Evolutionary conservation across 2,888 invertebrate genomes (phyloP), one percentile per base, ranked within the genome.

Genomic region (Alitta virens): DNA sequence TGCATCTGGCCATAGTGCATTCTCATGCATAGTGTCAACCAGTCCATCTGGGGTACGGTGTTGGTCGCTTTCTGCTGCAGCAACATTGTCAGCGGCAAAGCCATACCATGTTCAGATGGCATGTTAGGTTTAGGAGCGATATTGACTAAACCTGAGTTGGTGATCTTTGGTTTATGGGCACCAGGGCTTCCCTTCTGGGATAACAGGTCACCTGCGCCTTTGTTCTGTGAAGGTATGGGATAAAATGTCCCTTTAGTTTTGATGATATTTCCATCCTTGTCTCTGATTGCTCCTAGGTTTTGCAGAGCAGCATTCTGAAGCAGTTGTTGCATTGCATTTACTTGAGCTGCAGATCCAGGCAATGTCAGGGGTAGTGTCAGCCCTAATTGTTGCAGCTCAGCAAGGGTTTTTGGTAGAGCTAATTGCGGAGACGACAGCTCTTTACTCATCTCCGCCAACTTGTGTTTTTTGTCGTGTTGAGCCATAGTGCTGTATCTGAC

Each of bases 221-320:
- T 27, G 24, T 33, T 33, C 12, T 5, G 33, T 5, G 33, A 33
- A 12, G 5, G 5, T 12, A 33, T 12, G 33, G 93, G 93, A 85
- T 91, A 92, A 86, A 91, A 93, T 83, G 92, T 92, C 83, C 93
- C 92, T 78, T 91, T 88, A 84, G 92, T 91, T 89, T 92, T 92
- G 86, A 93, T 91, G 87, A 92, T 90, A n/a, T 63, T 69, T 18
- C 49, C 49, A 21, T 59, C 59, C 2, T 52, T 33, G 16, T 50
- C 52, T 24, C 21, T 16, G 2, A 16, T 21, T 2, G 33, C 24
- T 12, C 40, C 25, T 23, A 27, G 52, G 38, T 7, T 33, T 33
- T 53, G 63, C 53, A 33, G 12, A 5, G 53, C 24, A 54, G 40
- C 46, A n/a, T 46, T n/a, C 7, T n/a, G 46, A 12, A 33, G 33